Evolutionary conservation across 2,797 vertebrate species (phyloP).

Genomic region (Diplodus sargus): DNA sequence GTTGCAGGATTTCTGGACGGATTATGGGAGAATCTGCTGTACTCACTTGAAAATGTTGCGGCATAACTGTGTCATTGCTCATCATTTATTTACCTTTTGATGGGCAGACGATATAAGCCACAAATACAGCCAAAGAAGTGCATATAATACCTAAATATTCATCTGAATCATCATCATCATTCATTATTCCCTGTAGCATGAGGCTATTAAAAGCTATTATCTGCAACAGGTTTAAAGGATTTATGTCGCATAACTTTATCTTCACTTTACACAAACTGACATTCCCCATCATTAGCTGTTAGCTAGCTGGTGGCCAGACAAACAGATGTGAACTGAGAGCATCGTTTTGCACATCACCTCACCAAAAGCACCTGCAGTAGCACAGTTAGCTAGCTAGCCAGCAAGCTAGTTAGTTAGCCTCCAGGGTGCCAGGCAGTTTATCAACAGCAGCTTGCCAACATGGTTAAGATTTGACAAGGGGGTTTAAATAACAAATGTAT

Average conservation of each 20-base stretch:
- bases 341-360: not conserved
- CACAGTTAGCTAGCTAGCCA: constrained; percentile 17
- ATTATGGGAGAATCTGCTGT: not conserved
- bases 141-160: not conserved
- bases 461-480: not conserved
- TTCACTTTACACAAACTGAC: not conserved
- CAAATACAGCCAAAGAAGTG: not conserved
- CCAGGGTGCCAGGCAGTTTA: not conserved
- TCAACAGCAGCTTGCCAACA: not conserved
- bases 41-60: not conserved
- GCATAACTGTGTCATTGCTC: not conserved
- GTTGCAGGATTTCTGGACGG: not conserved
- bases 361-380: constrained; percentile 25
- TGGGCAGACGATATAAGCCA: not conserved
- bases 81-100: not conserved
- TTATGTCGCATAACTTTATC: not conserved
- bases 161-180: no score
- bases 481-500: not conserved
- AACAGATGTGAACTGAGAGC: not conserved
- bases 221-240: constrained; percentile 29
- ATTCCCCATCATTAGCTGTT: not conserved
- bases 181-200: not conserved
- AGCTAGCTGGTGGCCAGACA: not conserved
- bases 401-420: constrained; percentile 14
- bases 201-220: not conserved